Percentiles rank a stretch among this genome's conserved stretches.
These are phyloP conservation scores for Monarcha castaneiventris DNA, from an alignment of 2,113 vertebrate species.

Conservation along the genomic window DNA sequence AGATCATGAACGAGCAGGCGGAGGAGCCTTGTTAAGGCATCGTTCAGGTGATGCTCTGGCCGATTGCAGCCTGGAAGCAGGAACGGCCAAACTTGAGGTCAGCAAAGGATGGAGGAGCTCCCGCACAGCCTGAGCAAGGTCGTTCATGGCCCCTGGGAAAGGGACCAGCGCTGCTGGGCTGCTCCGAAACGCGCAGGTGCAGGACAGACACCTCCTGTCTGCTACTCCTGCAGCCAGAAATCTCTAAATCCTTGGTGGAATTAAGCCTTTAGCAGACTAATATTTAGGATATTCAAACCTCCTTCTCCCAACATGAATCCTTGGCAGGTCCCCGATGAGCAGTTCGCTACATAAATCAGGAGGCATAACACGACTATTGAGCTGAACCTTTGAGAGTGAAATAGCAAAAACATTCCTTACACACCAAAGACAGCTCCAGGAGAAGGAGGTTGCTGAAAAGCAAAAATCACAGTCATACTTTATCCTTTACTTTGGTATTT, in stretches of 20 bases:
- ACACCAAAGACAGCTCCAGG: neutral
- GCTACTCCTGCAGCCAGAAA: neutral
- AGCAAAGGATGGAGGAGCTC: neutral
- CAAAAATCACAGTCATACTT: neutral
- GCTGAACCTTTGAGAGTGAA: neutral
- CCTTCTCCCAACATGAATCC: neutral
- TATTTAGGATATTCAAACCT: neutral
- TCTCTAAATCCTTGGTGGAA: neutral
- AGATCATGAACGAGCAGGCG: neutral
- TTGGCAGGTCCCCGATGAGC: neutral
- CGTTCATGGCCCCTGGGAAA: rapidly evolving
- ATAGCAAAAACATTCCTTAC: neutral
- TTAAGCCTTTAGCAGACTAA: neutral
- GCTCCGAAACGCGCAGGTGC: neutral
- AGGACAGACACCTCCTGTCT: neutral
- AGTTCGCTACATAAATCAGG: neutral
- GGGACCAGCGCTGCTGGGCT: neutral
- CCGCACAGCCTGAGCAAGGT: neutral
- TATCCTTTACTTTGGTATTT: neutral
- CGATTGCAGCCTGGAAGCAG: neutral
- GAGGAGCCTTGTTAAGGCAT: neutral
- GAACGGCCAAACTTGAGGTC: neutral
- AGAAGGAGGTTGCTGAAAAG: neutral
- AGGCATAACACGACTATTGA: neutral
- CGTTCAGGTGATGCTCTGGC: neutral